Evolutionary conservation across 2,797 vertebrate species (phyloP).

Genomic region (Anas flavirostris): DNA sequence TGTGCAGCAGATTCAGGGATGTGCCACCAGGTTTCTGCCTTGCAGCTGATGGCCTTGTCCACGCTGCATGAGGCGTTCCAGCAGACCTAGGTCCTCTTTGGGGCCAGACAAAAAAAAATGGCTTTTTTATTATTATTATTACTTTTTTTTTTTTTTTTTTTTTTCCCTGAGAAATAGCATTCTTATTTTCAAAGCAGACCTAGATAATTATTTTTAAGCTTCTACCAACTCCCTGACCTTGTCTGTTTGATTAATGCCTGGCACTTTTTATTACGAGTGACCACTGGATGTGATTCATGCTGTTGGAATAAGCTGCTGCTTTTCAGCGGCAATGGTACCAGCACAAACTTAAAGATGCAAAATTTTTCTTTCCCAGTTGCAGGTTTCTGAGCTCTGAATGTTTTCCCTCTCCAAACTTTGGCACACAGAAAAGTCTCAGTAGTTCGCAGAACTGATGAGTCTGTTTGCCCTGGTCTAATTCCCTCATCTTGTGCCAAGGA

Average conservation of each 20-base stretch:
- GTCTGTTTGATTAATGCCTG: not conserved
- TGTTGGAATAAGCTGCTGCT: not conserved
- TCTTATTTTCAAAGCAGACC: not conserved
- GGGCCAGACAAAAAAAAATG: not conserved
- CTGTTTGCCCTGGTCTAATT: not conserved
- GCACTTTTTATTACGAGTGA: not conserved
- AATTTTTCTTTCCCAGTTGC: not conserved
- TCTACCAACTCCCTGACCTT: not conserved
- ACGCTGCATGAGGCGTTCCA: not conserved
- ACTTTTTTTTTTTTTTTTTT: no score
- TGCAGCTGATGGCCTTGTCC: not conserved
- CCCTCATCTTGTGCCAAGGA: not conserved
- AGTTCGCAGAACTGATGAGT: not conserved
- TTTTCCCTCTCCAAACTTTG: not conserved
- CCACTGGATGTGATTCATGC: rapidly evolving
- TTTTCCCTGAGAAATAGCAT: not conserved
- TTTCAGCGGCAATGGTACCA: not conserved
- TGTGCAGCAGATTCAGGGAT: not conserved
- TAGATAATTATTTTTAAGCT: not conserved
- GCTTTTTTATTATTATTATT: no score
- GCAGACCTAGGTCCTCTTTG: not conserved
- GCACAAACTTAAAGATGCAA: not conserved
- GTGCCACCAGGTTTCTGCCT: rapidly evolving
- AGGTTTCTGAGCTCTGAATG: not conserved
- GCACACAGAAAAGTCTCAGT: not conserved